Conservation (phyloP, 2,888 invertebrate species). For the Ichneumoninae sp. region DNA sequence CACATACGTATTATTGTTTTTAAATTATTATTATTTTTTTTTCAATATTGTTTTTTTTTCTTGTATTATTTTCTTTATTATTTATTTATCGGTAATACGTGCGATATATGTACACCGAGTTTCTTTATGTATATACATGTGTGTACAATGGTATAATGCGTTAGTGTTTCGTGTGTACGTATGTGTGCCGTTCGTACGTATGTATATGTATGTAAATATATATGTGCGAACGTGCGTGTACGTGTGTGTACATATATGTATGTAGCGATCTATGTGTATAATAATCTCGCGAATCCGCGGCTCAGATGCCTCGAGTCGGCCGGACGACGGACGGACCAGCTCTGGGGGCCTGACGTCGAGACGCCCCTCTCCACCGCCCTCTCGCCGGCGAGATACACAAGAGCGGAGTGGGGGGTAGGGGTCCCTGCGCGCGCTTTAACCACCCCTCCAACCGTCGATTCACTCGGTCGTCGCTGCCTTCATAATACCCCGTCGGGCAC, state of each 20-base stretch:
- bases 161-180: slow-evolving; percentile 41
- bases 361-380: slow-evolving; percentile 74
- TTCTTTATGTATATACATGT: slow-evolving; percentile 31
- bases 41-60: slow-evolving; percentile 2
- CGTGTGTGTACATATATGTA: slow-evolving; percentile 58
- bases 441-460: slow-evolving; percentile 45
- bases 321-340: slow-evolving; percentile 84
- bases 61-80: slow-evolving; percentile 38
- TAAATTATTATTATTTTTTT: slow-evolving; percentile 10
- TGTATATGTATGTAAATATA: background rate
- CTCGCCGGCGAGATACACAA: slow-evolving; percentile 15
- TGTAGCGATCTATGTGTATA: slow-evolving; percentile 64
- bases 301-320: slow-evolving; percentile 82
- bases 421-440: slow-evolving; percentile 70
- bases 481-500: slow-evolving; percentile 24
- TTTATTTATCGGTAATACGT: slow-evolving; percentile 48
- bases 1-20: slow-evolving; percentile 8
- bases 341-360: slow-evolving; percentile 81
- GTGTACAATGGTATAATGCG: slow-evolving; percentile 20
- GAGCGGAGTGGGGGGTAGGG: slow-evolving; percentile 31
- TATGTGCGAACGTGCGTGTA: slow-evolving; percentile 43
- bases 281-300: slow-evolving; percentile 80
- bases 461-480: slow-evolving; percentile 39
- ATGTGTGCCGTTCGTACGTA: background rate
- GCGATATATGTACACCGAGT: slow-evolving; percentile 54